Conservation (phyloP, 2,797 vertebrate genomes). For the Echeneis naucrates region DNA sequence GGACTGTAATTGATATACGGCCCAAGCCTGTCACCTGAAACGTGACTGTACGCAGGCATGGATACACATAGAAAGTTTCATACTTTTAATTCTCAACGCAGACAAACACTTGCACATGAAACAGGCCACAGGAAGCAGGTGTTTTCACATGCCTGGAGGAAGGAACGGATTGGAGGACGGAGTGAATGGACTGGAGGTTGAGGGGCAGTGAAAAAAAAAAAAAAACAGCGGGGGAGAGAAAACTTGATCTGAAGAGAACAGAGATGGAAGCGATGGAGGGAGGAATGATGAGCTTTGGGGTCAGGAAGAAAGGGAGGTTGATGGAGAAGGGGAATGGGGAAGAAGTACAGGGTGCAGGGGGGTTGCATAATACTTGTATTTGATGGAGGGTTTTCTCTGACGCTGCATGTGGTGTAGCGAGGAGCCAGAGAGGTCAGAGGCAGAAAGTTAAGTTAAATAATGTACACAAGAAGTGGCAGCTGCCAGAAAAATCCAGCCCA, state of each 20-base stretch:
- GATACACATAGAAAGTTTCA: slow-evolving; percentile 16
- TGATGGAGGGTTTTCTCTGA: slow-evolving; percentile 68
- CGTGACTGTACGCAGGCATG: slow-evolving; percentile 21
- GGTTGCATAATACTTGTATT: slow-evolving; percentile 72
- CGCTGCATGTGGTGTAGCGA: slow-evolving; percentile 64
- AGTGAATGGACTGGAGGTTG: slow-evolving; percentile 1
- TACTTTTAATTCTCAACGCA: background rate
- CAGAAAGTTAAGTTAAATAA: slow-evolving; percentile 75
- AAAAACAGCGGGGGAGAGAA: slow-evolving; percentile 20
- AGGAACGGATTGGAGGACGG: slow-evolving; percentile 24
- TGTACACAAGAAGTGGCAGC: slow-evolving; percentile 80
- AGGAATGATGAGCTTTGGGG: slow-evolving; percentile 42
- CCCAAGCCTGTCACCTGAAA: slow-evolving; percentile 28
- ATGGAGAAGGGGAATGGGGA: slow-evolving; percentile 26
- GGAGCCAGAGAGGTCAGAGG: slow-evolving; percentile 67
- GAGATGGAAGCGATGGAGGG: slow-evolving; percentile 32
- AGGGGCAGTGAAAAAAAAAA: slow-evolving; percentile 25
- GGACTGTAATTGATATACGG: slow-evolving; percentile 22
- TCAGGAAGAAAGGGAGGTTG: slow-evolving; percentile 38
- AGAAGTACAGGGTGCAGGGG: slow-evolving; percentile 36
- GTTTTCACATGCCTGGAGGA: slow-evolving; percentile 62
- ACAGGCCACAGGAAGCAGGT: slow-evolving; percentile 60
- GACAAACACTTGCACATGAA: slow-evolving; percentile 24
- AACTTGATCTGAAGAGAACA: slow-evolving; percentile 36
- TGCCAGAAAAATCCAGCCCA: slow-evolving; percentile 76